Evolutionary conservation across 2,113 vertebrate genomes (phyloP).

Genomic region (Zosterops pallidus): DNA sequence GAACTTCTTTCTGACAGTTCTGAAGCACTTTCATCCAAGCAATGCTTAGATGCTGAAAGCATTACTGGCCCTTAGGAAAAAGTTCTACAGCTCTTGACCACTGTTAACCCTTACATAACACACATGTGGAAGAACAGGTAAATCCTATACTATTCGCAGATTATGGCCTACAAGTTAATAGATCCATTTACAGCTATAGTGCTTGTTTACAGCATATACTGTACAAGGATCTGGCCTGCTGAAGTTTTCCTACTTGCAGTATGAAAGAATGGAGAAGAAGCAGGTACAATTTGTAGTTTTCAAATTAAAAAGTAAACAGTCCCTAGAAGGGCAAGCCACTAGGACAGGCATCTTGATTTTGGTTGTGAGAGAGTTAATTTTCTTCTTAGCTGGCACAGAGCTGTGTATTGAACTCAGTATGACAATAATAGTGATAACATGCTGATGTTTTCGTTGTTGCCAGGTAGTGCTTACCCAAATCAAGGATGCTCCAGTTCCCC

Average conservation of each 20-base stretch:
- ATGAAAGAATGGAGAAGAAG: neutral
- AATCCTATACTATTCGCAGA: neutral
- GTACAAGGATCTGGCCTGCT: neutral
- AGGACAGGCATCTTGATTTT: neutral
- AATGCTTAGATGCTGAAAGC: neutral
- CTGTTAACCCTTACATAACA: neutral
- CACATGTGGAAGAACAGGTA: neutral
- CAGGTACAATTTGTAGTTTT: neutral
- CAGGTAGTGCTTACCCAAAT: neutral
- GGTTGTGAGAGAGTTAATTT: neutral
- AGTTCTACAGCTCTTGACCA: neutral
- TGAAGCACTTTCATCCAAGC: neutral
- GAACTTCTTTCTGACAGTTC: conserved; percentile 29
- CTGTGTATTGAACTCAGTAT: neutral
- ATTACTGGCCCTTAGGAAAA: neutral
- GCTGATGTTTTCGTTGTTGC: neutral
- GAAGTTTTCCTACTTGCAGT: neutral
- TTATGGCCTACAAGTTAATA: neutral
- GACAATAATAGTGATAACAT: neutral
- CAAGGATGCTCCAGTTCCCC: neutral
- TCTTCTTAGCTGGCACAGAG: neutral
- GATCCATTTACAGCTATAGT: neutral
- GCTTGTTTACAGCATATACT: neutral
- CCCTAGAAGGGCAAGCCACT: neutral
- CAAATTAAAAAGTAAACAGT: neutral